phyloP scores from a whole-genome alignment of 2,888 invertebrate species.

The Aspidiotus rigidus region DNA sequence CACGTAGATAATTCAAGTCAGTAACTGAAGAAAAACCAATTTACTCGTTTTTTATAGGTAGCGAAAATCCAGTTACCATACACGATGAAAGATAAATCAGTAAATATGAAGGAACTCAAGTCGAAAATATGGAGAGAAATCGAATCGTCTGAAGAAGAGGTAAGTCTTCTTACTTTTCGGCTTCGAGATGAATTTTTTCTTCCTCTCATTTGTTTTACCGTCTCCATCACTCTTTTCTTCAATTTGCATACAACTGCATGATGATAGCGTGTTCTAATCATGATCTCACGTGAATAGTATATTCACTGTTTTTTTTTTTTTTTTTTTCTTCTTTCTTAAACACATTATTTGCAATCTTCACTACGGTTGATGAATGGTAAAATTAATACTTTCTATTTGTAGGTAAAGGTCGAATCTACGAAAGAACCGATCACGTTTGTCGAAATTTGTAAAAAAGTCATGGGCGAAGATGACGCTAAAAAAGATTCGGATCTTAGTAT shows the following conservation, averaged over 20 bases:
- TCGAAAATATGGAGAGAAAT: constrained; percentile 18
- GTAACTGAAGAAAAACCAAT: too few species aligned
- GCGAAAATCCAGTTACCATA: constrained; percentile 15
- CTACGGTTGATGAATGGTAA: too few species aligned
- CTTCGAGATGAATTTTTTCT: too few species aligned
- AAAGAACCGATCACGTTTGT: constrained; percentile 3
- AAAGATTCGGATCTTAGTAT: not conserved
- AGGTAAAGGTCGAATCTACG: not conserved
- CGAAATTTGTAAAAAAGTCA: constrained; percentile 14
- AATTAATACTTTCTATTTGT: not conserved
- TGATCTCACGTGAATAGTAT: not conserved
- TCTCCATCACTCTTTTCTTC: too few species aligned
- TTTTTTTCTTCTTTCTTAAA: too few species aligned
- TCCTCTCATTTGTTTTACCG: too few species aligned
- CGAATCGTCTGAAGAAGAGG: constrained; percentile 5
- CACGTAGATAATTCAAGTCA: too few species aligned
- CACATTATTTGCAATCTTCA: too few species aligned
- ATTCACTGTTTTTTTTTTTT: not conserved
- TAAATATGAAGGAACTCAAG: constrained; percentile 26
- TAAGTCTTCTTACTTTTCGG: not conserved
- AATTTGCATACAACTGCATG: too few species aligned
- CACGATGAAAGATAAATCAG: constrained; percentile 24
- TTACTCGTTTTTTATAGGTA: constrained; percentile 5
- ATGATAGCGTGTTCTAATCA: too few species aligned
- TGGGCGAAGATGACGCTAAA: constrained; percentile 5